Evolutionary conservation across 2,797 vertebrate species (phyloP).

Genomic region (Nyctalus aviator): DNA sequence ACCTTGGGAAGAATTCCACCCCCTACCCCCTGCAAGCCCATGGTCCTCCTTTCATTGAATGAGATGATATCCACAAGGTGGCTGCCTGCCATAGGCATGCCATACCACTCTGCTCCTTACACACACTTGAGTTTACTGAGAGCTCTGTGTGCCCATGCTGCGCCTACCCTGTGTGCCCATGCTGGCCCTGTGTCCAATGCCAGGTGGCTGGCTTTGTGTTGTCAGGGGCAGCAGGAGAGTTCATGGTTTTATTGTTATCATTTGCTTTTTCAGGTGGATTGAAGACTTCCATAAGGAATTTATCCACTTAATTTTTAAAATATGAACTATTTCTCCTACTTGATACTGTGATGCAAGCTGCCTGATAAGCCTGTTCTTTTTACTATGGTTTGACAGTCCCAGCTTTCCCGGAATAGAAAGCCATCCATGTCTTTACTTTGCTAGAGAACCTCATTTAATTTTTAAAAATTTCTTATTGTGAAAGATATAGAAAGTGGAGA

Average conservation of each 20-base stretch:
- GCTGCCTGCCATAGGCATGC: accelerated
- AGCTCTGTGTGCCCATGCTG: background rate
- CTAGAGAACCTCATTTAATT: background rate
- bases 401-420: background rate
- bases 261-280: background rate
- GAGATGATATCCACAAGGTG: accelerated
- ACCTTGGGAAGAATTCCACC: background rate
- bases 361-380: accelerated
- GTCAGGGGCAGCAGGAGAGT: accelerated
- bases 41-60: too few relatives aligned
- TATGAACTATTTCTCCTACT: accelerated
- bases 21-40: too few relatives aligned
- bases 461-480: background rate
- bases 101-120: background rate
- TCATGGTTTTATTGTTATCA: background rate
- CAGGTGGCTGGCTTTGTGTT: accelerated
- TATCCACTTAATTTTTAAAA: background rate
- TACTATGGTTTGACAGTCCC: accelerated
- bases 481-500: background rate
- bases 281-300: background rate
- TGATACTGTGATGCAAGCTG: accelerated
- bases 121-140: accelerated
- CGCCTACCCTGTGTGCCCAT: accelerated
- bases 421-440: background rate
- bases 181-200: background rate